phyloP scores from a whole-genome alignment of 1,140 invertebrate species.

The Penaeus vannamei region DNA sequence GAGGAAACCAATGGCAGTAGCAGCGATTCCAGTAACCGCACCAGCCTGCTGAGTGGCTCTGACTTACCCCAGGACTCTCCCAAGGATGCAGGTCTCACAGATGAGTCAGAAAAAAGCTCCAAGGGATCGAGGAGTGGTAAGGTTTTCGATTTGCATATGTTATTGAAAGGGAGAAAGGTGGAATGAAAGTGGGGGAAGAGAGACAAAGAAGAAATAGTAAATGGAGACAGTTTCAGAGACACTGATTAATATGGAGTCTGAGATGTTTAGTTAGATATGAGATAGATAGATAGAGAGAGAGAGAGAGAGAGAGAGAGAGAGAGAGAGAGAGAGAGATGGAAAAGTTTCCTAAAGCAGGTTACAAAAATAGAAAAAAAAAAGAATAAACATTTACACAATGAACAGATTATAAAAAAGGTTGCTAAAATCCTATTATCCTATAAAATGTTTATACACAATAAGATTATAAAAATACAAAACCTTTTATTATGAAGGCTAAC shows the following conservation, averaged over 20 bases:
- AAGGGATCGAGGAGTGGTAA: constrained; percentile 37
- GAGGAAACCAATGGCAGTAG: constrained; percentile 41
- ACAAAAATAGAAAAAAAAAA: no score
- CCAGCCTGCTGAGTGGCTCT: constrained; percentile 52
- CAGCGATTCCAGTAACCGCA: constrained; percentile 42
- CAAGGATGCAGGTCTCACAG: constrained; percentile 33
- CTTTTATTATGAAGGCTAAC: not conserved
- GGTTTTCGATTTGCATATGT: not conserved
- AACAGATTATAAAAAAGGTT: no score
- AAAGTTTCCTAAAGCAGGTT: no score
- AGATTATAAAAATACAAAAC: not conserved
- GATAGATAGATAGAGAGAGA: no score
- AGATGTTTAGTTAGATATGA: no score
- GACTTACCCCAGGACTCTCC: constrained; percentile 49
- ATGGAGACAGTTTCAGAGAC: not conserved
- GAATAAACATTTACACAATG: no score
- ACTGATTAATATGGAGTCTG: no score
- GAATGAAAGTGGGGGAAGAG: not conserved
- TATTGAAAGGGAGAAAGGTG: not conserved
- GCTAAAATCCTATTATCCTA: not conserved
- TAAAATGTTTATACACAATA: not conserved
- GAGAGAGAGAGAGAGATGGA: no score
- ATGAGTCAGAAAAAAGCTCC: constrained; percentile 49
- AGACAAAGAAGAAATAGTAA: not conserved
- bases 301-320: no score